Evolutionary conservation across 2,888 invertebrate species (phyloP).

Genomic region (Chymomyza procnemis): DNA sequence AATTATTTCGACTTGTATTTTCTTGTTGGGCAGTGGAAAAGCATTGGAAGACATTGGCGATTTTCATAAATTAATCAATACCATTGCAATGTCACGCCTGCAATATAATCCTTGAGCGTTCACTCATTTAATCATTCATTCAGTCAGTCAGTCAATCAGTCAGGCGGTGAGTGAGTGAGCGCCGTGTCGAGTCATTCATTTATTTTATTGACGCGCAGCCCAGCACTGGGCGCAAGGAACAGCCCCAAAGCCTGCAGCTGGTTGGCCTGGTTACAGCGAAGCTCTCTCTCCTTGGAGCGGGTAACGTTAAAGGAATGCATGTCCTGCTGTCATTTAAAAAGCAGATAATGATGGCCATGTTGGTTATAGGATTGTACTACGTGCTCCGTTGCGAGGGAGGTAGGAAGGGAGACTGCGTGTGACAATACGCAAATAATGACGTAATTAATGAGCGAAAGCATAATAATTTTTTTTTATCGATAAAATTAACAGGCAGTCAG

Average conservation of each 20-base stretch:
- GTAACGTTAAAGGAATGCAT: not conserved
- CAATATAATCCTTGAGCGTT: conserved; percentile 42
- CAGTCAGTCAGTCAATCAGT: not conserved
- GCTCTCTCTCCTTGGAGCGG: too few species aligned
- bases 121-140: not conserved
- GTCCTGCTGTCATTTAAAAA: conserved; percentile 32
- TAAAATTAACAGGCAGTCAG: conserved; percentile 43
- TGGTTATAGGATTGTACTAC: conserved; percentile 1
- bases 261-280: not conserved
- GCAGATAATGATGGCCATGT: conserved; percentile 33
- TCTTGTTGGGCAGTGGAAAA: conserved; percentile 39
- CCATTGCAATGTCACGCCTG: conserved; percentile 10
- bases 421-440: conserved; percentile 66
- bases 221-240: conserved; percentile 32
- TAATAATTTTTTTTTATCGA: conserved; percentile 50
- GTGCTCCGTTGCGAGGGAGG: conserved; percentile 5
- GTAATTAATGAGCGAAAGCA: conserved; percentile 57
- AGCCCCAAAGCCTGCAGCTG: not conserved
- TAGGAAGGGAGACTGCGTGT: conserved; percentile 1
- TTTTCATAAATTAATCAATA: conserved; percentile 65
- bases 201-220: conserved; percentile 54
- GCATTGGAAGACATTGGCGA: conserved; percentile 37
- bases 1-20: not conserved
- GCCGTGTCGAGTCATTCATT: conserved; percentile 13
- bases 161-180: not conserved